These are phyloP conservation scores for Drosophila paranaensis DNA, from an alignment of 2,888 invertebrate genomes.

Conservation along the genomic window DNA sequence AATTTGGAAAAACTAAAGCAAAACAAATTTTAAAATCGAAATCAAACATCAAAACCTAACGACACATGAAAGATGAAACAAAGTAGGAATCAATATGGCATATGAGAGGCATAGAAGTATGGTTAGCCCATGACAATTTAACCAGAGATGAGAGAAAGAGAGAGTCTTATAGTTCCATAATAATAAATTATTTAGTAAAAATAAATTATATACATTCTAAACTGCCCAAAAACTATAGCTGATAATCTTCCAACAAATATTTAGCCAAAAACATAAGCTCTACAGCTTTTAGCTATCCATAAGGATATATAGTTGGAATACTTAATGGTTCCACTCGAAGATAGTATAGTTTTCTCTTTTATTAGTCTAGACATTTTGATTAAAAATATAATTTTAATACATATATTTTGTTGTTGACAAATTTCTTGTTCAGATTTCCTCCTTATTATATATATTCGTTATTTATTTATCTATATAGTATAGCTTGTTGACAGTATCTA, in stretches of 20 bases:
- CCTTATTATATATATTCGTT: background rate
- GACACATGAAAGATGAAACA: constrained; percentile 41
- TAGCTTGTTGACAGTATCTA: background rate
- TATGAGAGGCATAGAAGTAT: background rate
- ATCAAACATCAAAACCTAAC: constrained; percentile 21
- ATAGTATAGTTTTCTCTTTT: background rate
- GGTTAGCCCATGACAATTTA: background rate
- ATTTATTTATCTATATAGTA: background rate
- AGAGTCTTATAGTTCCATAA: no score
- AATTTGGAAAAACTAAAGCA: constrained; percentile 42
- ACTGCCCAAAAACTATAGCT: no score
- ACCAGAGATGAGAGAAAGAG: background rate
- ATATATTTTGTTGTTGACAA: background rate
- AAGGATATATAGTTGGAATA: no score
- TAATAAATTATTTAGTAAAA: no score
- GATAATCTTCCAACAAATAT: no score
- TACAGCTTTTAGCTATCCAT: no score
- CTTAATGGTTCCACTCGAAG: no score
- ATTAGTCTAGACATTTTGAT: background rate
- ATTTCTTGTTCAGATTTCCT: background rate
- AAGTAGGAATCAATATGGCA: constrained; percentile 11
- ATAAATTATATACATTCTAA: no score
- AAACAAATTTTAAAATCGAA: constrained; percentile 30
- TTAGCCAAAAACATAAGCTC: no score
- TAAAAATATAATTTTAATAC: background rate